Conservation (phyloP, 1,140 invertebrate species). For the Meloidogyne exigua region DNA sequence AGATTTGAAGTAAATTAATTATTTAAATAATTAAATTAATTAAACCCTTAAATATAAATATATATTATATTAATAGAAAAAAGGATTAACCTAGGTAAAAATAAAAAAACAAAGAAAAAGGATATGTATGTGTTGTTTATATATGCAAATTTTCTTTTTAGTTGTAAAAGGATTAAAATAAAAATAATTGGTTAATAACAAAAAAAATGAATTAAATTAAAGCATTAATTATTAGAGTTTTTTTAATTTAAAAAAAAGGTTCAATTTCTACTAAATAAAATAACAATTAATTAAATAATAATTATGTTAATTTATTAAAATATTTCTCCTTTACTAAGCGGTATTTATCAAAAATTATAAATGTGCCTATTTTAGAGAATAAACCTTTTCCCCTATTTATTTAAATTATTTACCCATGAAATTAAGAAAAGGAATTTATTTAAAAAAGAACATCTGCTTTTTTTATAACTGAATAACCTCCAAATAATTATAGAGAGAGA, state of each 20-base stretch:
- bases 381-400: too few relatives aligned
- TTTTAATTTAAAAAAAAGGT: too few relatives aligned
- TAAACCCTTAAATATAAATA: too few relatives aligned
- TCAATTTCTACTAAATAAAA: too few relatives aligned
- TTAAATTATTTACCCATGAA: background rate
- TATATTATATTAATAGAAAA: too few relatives aligned
- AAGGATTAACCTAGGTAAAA: background rate
- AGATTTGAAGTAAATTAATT: background rate
- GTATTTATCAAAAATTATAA: background rate
- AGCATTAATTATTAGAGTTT: too few relatives aligned
- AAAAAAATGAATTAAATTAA: background rate
- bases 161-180: background rate
- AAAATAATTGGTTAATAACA: background rate
- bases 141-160: conserved; percentile 2
- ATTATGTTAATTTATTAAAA: background rate
- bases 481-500: background rate
- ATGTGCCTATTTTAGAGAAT: background rate
- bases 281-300: too few relatives aligned
- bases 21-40: too few relatives aligned
- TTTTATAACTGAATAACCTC: background rate
- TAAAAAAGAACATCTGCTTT: background rate
- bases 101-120: too few relatives aligned
- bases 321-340: background rate
- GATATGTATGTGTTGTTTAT: background rate
- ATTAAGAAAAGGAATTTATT: background rate